Evolutionary conservation across 92 coral and sea anemone genomes (phyloP).

Genomic region (Epizoanthus ramosus): DNA sequence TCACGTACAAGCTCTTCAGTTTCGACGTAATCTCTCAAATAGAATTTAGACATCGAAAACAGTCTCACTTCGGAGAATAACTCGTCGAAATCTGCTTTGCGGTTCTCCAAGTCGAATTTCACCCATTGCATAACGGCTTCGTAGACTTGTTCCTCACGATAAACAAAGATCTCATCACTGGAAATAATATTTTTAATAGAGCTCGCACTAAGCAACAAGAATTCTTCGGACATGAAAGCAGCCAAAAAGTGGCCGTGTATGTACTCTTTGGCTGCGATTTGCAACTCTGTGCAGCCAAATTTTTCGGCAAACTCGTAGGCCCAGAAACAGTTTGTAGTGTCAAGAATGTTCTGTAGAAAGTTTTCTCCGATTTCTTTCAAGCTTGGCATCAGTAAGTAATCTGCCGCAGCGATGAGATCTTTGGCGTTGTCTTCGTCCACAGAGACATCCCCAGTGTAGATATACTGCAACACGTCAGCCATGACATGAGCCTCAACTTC

Average conservation of each 20-base stretch:
- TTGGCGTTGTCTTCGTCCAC: slow-evolving; percentile 59
- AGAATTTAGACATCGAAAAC: slow-evolving; percentile 61
- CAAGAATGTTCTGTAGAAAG: slow-evolving; percentile 44
- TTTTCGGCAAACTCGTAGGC: slow-evolving; percentile 51
- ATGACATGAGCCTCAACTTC: slow-evolving; percentile 44
- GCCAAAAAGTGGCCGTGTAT: slow-evolving; percentile 53
- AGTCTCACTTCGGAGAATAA: slow-evolving; percentile 64
- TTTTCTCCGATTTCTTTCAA: slow-evolving; percentile 48
- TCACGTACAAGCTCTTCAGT: slow-evolving; percentile 57
- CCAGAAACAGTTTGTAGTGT: slow-evolving; percentile 53
- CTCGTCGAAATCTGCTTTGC: slow-evolving; percentile 52
- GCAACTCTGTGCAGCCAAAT: slow-evolving; percentile 55
- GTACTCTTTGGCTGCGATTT: slow-evolving; percentile 35
- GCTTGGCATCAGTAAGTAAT: slow-evolving; percentile 60
- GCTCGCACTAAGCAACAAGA: slow-evolving; percentile 40
- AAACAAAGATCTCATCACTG: slow-evolving; percentile 57
- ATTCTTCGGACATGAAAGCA: slow-evolving; percentile 51
- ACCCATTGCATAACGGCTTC: slow-evolving; percentile 74
- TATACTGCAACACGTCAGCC: slow-evolving; percentile 49
- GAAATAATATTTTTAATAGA: slow-evolving; percentile 46
- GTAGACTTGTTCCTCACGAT: slow-evolving; percentile 69
- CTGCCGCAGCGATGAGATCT: slow-evolving; percentile 63
- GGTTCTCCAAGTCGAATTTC: slow-evolving; percentile 54
- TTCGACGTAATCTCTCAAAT: slow-evolving; percentile 49
- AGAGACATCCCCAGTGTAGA: slow-evolving; percentile 63